Evolutionary conservation across 2,797 vertebrate genomes (phyloP), one percentile per base, ranked within the genome.

Genomic region (Percopsis omiscomaycus): DNA sequence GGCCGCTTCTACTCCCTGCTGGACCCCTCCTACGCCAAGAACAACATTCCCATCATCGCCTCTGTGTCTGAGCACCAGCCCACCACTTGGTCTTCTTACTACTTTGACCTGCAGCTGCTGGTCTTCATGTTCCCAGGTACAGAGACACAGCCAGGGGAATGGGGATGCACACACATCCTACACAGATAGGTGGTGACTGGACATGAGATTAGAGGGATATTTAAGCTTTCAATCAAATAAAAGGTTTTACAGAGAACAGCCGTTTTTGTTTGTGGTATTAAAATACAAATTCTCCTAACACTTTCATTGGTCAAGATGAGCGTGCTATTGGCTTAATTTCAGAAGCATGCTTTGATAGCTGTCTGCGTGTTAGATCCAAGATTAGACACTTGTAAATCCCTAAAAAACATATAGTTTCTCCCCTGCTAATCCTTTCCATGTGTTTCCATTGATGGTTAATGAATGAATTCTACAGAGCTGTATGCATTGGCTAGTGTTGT

Each of bases 41-140:
- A 98, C 92, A 99, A 99, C 88, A 99, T 99, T 79, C 98, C 98
- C 68, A 99, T 99, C 87, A 99, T 99, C 0, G 98, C 98, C 56
- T 99, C 98, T 0, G 98, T 99, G 68, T 99, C 98, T 0, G 98
- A 99, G 87, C 98, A 99, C 61, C 98, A 99, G 89, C 98, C 98
- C 60, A 99, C 98, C 11, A 99, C 97, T 13, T 99, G 98, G 98
- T 99, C 97, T 51, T 99, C 98, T 0, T 99, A 99, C 71, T 99
- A 99, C 83, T 99, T 99, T 68, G 97, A 99, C 82, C 92, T 99
- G 10, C 97, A 99, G 88, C 94, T 99, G 28, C 94, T 99, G 0
- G 98, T 99, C 77, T 99, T 99, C 87, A 99, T 99, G 98, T 99
- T 99, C 37, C 96, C 97, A 82, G 96, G 97, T 94, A 80, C 76